These are phyloP conservation scores for Monopis laevigella DNA, from an alignment of 2,888 invertebrate species.

Conservation along the genomic window DNA sequence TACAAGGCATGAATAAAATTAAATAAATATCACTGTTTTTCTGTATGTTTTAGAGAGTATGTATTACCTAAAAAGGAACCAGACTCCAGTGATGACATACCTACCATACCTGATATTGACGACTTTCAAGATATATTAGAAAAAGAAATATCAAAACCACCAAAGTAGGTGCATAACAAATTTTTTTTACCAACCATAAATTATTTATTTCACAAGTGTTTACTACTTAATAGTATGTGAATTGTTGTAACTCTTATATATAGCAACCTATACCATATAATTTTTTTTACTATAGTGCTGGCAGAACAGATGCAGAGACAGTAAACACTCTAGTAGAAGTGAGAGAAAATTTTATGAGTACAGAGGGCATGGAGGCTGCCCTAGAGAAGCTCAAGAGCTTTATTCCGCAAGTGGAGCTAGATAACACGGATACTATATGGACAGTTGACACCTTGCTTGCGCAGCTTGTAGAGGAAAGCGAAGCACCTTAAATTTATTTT, in stretches of 20 bases:
- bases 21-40: too few species aligned
- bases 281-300: conserved; percentile 26
- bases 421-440: conserved; percentile 51
- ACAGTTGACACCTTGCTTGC: conserved; percentile 49
- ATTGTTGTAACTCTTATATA: too few species aligned
- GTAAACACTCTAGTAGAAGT: conserved; percentile 48
- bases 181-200: too few species aligned
- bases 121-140: conserved; percentile 55
- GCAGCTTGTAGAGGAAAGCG: conserved; percentile 34
- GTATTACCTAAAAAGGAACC: conserved; percentile 51
- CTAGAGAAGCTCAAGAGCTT: conserved; percentile 42
- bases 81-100: conserved; percentile 55
- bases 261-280: too few species aligned
- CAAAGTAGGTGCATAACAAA: conserved; percentile 49
- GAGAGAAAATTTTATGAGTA: conserved; percentile 37
- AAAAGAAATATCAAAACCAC: conserved; percentile 47
- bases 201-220: too few species aligned
- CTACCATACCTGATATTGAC: conserved; percentile 58
- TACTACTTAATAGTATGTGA: too few species aligned
- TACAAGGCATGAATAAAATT: too few species aligned
- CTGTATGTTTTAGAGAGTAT: conserved; percentile 47
- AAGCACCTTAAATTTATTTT: too few species aligned
- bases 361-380: conserved; percentile 46
- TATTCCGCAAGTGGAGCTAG: conserved; percentile 43
- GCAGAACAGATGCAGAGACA: conserved; percentile 45